Conservation (phyloP, 1,140 invertebrate species). For the Gonioctena quinquepunctata region DNA sequence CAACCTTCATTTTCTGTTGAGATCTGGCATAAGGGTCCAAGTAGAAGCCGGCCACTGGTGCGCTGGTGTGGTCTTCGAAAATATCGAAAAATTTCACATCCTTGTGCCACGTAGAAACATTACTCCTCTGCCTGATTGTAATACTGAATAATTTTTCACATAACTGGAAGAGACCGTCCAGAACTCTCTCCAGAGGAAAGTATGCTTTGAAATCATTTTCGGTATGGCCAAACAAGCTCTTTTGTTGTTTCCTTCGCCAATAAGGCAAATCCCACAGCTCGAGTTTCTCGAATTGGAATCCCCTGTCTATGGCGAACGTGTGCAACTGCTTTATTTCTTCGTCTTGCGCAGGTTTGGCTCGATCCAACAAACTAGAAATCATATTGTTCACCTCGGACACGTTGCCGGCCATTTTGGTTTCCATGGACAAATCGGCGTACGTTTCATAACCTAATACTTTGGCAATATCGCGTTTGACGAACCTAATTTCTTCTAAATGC, state of each 20-base stretch:
- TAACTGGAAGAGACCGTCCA: slow-evolving; percentile 75
- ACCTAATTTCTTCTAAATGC: slow-evolving; percentile 77
- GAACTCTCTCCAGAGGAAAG: slow-evolving; percentile 80
- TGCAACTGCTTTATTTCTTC: slow-evolving; percentile 74
- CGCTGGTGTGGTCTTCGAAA: slow-evolving; percentile 68
- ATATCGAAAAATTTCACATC: slow-evolving; percentile 86
- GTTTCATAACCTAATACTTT: slow-evolving; percentile 77
- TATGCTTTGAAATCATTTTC: slow-evolving; percentile 76
- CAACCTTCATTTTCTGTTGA: slow-evolving; percentile 63
- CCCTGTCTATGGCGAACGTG: slow-evolving; percentile 74
- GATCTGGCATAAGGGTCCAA: slow-evolving; percentile 78
- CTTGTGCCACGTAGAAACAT: slow-evolving; percentile 77
- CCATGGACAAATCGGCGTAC: slow-evolving; percentile 86
- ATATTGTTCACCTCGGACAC: slow-evolving; percentile 77
- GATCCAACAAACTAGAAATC: slow-evolving; percentile 70
- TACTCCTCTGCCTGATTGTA: slow-evolving; percentile 72
- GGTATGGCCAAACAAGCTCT: slow-evolving; percentile 67
- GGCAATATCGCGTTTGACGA: slow-evolving; percentile 70
- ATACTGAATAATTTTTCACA: slow-evolving; percentile 80
- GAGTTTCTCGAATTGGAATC: slow-evolving; percentile 68
- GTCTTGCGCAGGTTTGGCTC: slow-evolving; percentile 72
- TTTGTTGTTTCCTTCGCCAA: slow-evolving; percentile 77
- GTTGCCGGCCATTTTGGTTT: slow-evolving; percentile 90
- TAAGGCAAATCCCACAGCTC: slow-evolving; percentile 86
- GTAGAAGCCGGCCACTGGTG: slow-evolving; percentile 79